Evolutionary conservation across 2,797 vertebrate species (phyloP).

Genomic region (Rhincodon typus): DNA sequence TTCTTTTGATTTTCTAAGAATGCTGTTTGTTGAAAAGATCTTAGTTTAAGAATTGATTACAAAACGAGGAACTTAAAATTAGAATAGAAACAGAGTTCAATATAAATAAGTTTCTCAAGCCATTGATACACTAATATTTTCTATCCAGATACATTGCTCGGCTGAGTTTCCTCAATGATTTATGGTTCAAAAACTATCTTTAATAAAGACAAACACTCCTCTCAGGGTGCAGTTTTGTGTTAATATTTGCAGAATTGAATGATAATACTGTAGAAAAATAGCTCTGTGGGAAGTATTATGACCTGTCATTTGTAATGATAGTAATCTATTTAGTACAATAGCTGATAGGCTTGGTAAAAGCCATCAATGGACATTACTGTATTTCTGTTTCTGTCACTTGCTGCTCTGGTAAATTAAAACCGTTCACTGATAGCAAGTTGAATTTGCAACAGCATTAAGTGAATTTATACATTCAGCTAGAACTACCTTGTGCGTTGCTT

Average conservation of each 20-base stretch:
- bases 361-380: conserved; percentile 31
- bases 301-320: conserved; percentile 38
- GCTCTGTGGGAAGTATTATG: conserved; percentile 37
- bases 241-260: conserved; percentile 38
- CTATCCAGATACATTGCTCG: conserved; percentile 6
- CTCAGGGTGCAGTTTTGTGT: conserved; percentile 35
- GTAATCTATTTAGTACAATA: conserved; percentile 38
- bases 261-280: conserved; percentile 37
- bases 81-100: background rate
- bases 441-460: background rate
- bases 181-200: conserved; percentile 33
- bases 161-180: background rate
- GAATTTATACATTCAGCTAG: background rate
- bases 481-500: conserved; percentile 18
- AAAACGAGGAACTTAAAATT: conserved; percentile 10
- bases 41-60: background rate
- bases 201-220: conserved; percentile 35
- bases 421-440: background rate
- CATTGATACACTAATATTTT: background rate
- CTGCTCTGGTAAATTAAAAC: conserved; percentile 36
- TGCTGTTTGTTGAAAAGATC: background rate
- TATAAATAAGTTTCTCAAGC: conserved; percentile 21
- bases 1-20: background rate
- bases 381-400: conserved; percentile 28
- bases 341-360: conserved; percentile 36